These are phyloP conservation scores for Lasioglossum morio DNA, from an alignment of 2,888 invertebrate species.

Conservation along the genomic window DNA sequence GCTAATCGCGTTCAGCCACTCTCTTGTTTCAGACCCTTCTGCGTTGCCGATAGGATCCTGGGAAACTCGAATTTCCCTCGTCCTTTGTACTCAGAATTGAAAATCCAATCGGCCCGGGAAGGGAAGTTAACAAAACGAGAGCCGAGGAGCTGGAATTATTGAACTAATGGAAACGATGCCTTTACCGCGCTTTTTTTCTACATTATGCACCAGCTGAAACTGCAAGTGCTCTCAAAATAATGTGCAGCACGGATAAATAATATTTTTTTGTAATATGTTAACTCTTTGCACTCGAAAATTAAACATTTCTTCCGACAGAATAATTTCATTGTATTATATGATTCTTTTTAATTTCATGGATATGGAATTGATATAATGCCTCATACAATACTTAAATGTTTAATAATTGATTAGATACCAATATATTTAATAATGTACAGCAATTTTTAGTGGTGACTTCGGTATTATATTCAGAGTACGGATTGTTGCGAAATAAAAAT, in stretches of 20 bases:
- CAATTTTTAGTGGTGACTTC: no score
- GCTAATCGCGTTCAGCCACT: slow-evolving; percentile 58
- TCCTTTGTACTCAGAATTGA: slow-evolving; percentile 44
- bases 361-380: no score
- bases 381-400: no score
- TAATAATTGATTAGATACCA: no score
- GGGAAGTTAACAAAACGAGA: slow-evolving; percentile 37
- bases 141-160: slow-evolving; percentile 33
- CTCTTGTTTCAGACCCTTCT: slow-evolving; percentile 51
- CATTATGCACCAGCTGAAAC: background rate
- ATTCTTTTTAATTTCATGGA: no score
- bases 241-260: background rate
- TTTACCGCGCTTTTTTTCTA: background rate
- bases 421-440: no score
- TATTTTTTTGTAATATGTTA: background rate
- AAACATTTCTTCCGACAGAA: no score
- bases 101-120: slow-evolving; percentile 35
- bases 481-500: background rate
- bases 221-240: background rate
- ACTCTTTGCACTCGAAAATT: background rate
- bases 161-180: slow-evolving; percentile 30
- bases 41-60: slow-evolving; percentile 57
- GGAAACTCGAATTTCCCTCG: slow-evolving; percentile 48
- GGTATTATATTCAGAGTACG: background rate
- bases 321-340: no score